Evolutionary conservation across 1,140 invertebrate species (phyloP).

Genomic region (Olivierus martensii): DNA sequence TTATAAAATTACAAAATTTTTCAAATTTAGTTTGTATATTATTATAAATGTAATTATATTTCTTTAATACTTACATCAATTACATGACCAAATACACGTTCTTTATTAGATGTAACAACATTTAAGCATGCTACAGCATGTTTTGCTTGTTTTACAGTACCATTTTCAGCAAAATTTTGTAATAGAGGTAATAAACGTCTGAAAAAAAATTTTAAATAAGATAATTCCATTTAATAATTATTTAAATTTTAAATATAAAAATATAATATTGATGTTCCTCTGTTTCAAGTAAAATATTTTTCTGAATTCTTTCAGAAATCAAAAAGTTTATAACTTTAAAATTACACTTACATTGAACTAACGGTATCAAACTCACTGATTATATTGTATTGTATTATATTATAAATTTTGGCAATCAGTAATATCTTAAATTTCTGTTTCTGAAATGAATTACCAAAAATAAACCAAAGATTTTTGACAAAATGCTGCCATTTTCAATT

Average conservation of each 20-base stretch:
- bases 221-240: background rate
- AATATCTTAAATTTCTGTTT: no score
- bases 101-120: constrained; percentile 55
- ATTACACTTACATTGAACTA: no score
- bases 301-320: no score
- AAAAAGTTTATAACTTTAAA: no score
- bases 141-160: constrained; percentile 89
- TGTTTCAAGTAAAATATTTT: no score
- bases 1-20: background rate
- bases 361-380: no score
- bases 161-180: constrained; percentile 68
- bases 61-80: constrained; percentile 73
- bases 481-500: no score
- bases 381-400: no score
- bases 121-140: constrained; percentile 88
- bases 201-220: constrained; percentile 20
- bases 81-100: constrained; percentile 69
- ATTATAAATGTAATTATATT: constrained; percentile 48
- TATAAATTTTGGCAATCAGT: no score
- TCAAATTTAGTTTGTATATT: background rate
- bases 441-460: no score
- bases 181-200: constrained; percentile 60
- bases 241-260: background rate
- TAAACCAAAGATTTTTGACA: no score
- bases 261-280: no score